phyloP scores from a whole-genome alignment of 64 coral and sea anemone genomes.

The Astreopora myriophthalma region DNA sequence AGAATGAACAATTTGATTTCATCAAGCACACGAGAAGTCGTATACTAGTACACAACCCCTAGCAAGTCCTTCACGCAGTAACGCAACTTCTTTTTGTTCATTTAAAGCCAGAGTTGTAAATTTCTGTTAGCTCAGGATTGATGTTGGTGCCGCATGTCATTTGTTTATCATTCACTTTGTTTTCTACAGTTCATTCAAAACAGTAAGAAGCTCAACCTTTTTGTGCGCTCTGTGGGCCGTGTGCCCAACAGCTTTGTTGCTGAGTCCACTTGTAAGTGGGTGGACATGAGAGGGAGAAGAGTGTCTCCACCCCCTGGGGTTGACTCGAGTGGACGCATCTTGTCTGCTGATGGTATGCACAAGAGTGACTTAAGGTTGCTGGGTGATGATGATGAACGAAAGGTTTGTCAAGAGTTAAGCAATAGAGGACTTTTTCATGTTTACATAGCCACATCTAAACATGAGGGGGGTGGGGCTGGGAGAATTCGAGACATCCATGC shows the following conservation, averaged over 20 bases:
- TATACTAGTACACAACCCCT: too few species aligned
- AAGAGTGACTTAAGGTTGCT: slow-evolving; percentile 94
- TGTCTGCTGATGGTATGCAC: slow-evolving; percentile 74
- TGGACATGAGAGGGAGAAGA: slow-evolving; percentile 71
- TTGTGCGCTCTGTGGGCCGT: slow-evolving; percentile 88
- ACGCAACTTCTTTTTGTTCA: too few species aligned
- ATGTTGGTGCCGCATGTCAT: neutral
- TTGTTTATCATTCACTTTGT: neutral
- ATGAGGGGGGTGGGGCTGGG: too few species aligned
- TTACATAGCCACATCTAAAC: too few species aligned
- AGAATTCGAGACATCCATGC: too few species aligned
- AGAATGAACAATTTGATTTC: too few species aligned
- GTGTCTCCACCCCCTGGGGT: slow-evolving; percentile 79
- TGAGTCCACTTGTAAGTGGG: slow-evolving; percentile 92
- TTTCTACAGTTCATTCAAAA: slow-evolving; percentile 82
- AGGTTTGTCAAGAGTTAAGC: slow-evolving; percentile 38
- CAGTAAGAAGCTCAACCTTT: slow-evolving; percentile 75
- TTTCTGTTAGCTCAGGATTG: neutral
- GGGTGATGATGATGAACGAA: slow-evolving; percentile 99
- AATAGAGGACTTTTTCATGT: neutral
- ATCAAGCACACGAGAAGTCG: too few species aligned
- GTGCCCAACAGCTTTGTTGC: slow-evolving; percentile 90
- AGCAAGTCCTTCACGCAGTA: too few species aligned
- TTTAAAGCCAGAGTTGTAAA: too few species aligned
- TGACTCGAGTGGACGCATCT: slow-evolving; percentile 65